Percentiles rank a stretch among this genome's conserved stretches.
phyloP scores from a whole-genome alignment of 1,140 invertebrate genomes.

The Ooceraea biroi region DNA sequence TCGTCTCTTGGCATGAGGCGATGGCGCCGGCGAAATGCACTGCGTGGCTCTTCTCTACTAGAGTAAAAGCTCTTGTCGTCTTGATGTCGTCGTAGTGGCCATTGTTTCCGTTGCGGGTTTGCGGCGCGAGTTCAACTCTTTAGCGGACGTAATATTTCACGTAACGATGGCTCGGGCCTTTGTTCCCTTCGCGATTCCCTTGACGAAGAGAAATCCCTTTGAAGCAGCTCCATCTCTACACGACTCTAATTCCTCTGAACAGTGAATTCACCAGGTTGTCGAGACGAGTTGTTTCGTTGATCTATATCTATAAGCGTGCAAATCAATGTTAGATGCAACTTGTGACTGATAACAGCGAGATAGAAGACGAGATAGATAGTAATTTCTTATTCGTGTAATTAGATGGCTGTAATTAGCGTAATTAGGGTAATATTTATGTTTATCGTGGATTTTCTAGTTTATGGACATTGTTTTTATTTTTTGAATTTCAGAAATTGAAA shows the following conservation, averaged over 20 bases:
- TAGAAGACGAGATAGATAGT: background rate
- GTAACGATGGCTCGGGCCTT: conserved; percentile 5
- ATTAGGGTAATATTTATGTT: too few species aligned
- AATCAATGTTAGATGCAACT: background rate
- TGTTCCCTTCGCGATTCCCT: background rate
- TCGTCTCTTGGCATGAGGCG: conserved; percentile 8
- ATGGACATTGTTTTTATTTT: too few species aligned
- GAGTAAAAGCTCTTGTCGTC: background rate
- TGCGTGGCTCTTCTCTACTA: background rate
- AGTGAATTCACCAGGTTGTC: conserved; percentile 8
- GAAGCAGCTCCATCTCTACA: background rate
- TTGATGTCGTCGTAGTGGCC: background rate
- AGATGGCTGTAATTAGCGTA: too few species aligned
- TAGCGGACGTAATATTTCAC: conserved; percentile 45
- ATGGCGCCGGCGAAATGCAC: conserved; percentile 20
- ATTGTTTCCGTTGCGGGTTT: conserved; percentile 20
- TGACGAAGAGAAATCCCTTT: background rate
- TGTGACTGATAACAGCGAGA: background rate
- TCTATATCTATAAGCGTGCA: conserved; percentile 5
- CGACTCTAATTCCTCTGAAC: conserved; percentile 25
- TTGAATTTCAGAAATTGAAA: too few species aligned
- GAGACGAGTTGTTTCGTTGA: background rate
- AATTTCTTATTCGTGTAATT: background rate
- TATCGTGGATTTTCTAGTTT: too few species aligned
- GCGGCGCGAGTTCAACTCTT: conserved; percentile 43